Conservation (phyloP, 2,888 invertebrate genomes). For the Nymphalis polychloros region DNA sequence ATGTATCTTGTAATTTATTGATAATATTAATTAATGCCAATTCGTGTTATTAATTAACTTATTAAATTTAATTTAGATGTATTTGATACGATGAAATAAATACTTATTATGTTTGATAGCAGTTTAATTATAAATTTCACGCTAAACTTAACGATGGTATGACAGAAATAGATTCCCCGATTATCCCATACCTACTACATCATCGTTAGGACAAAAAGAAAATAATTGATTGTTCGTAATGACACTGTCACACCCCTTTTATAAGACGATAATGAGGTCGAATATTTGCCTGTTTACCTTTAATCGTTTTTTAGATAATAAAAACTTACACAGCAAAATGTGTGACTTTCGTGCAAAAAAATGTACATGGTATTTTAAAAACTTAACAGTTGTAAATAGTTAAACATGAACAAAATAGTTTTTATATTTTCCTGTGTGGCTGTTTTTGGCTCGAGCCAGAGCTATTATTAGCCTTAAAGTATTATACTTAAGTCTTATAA, state of each 20-base stretch:
- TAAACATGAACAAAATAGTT: neutral
- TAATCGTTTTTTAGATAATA: neutral
- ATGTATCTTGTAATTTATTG: too few relatives aligned
- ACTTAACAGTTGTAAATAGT: conserved; percentile 7
- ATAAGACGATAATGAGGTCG: neutral
- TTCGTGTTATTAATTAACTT: too few relatives aligned
- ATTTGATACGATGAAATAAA: too few relatives aligned
- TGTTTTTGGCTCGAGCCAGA: neutral
- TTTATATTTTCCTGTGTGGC: neutral
- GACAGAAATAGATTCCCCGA: neutral
- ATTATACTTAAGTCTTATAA: neutral
- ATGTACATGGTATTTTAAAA: conserved; percentile 9
- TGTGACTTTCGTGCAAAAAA: conserved; percentile 3
- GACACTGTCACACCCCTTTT: conserved; percentile 7
- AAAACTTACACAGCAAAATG: neutral
- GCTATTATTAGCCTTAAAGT: neutral
- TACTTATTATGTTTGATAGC: too few relatives aligned
- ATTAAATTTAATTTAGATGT: too few relatives aligned
- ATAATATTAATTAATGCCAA: too few relatives aligned
- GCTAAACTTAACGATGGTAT: neutral
- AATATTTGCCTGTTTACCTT: neutral
- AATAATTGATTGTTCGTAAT: conserved; percentile 9
- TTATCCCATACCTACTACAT: neutral
- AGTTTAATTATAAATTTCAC: too few relatives aligned
- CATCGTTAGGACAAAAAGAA: neutral